Base-by-base conservation (phyloP, 2,113 vertebrate species). In the Datnioides undecimradiatus region DNA sequence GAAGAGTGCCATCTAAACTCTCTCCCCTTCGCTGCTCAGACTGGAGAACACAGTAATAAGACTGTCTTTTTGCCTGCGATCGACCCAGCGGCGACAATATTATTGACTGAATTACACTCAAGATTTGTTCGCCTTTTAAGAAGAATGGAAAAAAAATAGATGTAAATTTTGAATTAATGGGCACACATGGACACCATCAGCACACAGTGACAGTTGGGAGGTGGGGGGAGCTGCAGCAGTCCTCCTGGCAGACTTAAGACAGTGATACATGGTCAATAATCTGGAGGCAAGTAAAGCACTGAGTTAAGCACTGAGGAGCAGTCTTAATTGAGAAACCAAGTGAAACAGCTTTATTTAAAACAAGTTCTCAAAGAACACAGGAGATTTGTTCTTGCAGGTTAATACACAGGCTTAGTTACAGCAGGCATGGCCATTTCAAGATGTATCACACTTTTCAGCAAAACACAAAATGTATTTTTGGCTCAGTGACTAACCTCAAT, bases 21-120 rank as follows among this genome's bases (percentile, higher is more conserved):
- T 64, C 57, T 40, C 2, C 21, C 8, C 14, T 27, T n/a, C 52
- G 1, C 46, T 36, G 25, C 64, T 59, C 49, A 33, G 58, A 52
- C 63, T 73, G 16, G n/a, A 70, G 54, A 75, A 63, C 25, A 40
- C 23, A 10, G 27, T 60, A 69, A 77, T 48, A 68, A 51, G 49
- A 58, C 41, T 45, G 21, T 73, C 62, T 25, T 73, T 59, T 41
- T 3, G 33, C 21, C 17, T 59, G 48, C 9, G 59, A 90, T 83
- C 40, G 41, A 79, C 70, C 74, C 29, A 0, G n/a, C 63, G 48
- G 58, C 38, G 8, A 70, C 62, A 62, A 52, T 46, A 54, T 73
- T 78, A 76, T 87, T 58, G 73, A 76, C 82, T 19, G 43, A 64
- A 71, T 67, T 66, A 48, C 76, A 76, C 72, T 48, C 23, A 73